These are phyloP conservation scores for Cataglyphis cursor DNA, from an alignment of 2,888 invertebrate species.

Conservation along the genomic window DNA sequence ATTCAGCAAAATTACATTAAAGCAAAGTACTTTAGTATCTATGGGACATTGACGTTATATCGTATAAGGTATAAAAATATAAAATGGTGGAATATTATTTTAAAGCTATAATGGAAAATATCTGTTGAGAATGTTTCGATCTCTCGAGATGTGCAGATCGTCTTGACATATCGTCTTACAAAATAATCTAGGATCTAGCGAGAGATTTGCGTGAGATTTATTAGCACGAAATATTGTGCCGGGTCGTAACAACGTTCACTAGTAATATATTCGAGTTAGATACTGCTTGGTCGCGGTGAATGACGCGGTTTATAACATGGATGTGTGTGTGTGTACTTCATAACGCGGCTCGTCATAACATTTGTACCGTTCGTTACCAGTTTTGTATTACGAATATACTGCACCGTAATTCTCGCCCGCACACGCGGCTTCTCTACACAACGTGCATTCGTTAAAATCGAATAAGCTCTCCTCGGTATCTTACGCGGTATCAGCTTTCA, in stretches of 20 bases:
- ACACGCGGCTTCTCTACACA: background rate
- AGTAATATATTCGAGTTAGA: conserved; percentile 59
- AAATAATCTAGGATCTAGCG: conserved; percentile 28
- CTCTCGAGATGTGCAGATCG: background rate
- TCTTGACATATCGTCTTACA: background rate
- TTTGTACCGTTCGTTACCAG: conserved; percentile 14
- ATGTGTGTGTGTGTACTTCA: conserved; percentile 3
- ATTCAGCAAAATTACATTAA: background rate
- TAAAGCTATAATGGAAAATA: conserved; percentile 10
- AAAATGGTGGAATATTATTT: background rate
- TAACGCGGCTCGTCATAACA: conserved; percentile 17
- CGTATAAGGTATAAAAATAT: background rate
- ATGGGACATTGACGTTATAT: background rate
- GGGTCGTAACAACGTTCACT: conserved; percentile 53
- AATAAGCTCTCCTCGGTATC: background rate
- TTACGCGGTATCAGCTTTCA: conserved; percentile 2
- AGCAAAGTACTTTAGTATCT: background rate
- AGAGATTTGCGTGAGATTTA: conserved; percentile 27
- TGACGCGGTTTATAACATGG: conserved; percentile 8
- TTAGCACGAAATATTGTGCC: conserved; percentile 54
- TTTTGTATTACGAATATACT: conserved; percentile 27
- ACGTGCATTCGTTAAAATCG: background rate
- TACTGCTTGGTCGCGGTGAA: conserved; percentile 32
- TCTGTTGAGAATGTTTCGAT: background rate
- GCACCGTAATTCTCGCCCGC: conserved; percentile 14